Base-by-base conservation (phyloP, 1,140 invertebrate genomes). In the Drosophila asahinai region DNA sequence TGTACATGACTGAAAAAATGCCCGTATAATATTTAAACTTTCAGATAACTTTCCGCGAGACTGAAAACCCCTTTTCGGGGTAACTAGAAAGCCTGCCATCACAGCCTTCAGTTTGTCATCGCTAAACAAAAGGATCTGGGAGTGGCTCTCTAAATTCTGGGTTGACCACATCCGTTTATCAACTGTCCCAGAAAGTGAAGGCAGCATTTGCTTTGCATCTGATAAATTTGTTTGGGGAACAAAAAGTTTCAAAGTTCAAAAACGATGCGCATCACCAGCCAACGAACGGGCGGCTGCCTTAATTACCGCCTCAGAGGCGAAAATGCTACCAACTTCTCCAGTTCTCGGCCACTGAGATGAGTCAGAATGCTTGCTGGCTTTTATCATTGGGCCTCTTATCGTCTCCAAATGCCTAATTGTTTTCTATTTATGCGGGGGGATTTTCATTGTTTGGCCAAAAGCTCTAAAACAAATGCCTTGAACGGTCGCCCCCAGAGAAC, bases 361-460 rank as follows among this genome's bases (percentile, higher is more conserved):
- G 57, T 78, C 77, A 81, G 49, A 57, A 47, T 75, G 62, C 54
- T 68, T 74, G 71, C 54, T 57, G 38, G 30, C 80, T 66, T 76
- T 86, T 82, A 89, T 81, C 70, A 66, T 83, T 43, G 45, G 63
- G 80, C 86, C 86, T 79, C 81, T 89, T 87, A 87, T 87, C 83
- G 80, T 57, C 64, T 59, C 30, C 30, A 70, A 89, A 70, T 74
- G 67, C 84, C 66, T 89, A 89, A 89, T 89, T 89, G 84, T 89
- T 90, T 89, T 89, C 81, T 79, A 90, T 89, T 89, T 81, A 89
- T 84, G 86, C 84, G 70, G 84, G 70, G 68, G 74, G 65, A 70
- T 79, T 81, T 83, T 81, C 77, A 73, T 89, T 89, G 84, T 89
- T 89, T 84, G 65, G 45, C 33, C 58, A 78, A 81, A 51, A 70